Evolutionary conservation across 1,140 invertebrate genomes (phyloP).

Genomic region (Drosophila insularis): DNA sequence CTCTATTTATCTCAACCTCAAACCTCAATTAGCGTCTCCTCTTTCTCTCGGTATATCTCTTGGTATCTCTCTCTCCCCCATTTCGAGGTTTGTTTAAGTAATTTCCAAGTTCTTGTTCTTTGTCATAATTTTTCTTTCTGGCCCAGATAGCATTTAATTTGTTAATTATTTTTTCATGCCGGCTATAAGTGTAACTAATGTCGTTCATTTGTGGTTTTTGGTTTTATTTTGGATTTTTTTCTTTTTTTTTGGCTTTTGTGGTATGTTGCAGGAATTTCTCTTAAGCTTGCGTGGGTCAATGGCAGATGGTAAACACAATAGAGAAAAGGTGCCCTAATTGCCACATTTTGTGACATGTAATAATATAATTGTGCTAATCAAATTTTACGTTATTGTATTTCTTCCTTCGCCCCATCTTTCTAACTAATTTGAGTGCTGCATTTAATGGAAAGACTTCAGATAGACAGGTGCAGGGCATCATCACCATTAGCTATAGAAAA

Average conservation of each 20-base stretch:
- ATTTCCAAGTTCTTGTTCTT: conserved; percentile 18
- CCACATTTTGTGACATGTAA: conserved; percentile 71
- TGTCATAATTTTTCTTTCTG: conserved; percentile 14
- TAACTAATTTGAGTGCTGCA: conserved; percentile 62
- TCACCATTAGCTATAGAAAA: neutral
- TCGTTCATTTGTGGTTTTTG: conserved; percentile 69
- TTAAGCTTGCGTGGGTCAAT: conserved; percentile 67
- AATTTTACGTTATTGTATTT: conserved; percentile 61
- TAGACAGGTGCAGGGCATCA: conserved; percentile 2
- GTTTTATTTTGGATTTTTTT: conserved; percentile 40
- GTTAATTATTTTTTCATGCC: conserved; percentile 68
- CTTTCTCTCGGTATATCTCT: neutral
- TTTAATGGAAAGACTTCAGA: conserved; percentile 40
- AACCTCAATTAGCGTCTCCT: conserved; percentile 72
- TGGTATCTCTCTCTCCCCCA: no score
- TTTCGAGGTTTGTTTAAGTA: neutral
- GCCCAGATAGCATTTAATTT: conserved; percentile 70
- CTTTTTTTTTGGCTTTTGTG: conserved; percentile 13
- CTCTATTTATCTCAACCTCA: conserved; percentile 22
- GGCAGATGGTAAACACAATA: conserved; percentile 38
- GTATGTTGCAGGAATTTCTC: conserved; percentile 24
- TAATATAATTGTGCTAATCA: conserved; percentile 77
- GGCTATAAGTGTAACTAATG: conserved; percentile 72
- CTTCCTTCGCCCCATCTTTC: conserved; percentile 10
- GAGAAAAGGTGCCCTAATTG: conserved; percentile 47